phyloP scores from a whole-genome alignment of 2,888 invertebrate species.

The Archips xylosteana region DNA sequence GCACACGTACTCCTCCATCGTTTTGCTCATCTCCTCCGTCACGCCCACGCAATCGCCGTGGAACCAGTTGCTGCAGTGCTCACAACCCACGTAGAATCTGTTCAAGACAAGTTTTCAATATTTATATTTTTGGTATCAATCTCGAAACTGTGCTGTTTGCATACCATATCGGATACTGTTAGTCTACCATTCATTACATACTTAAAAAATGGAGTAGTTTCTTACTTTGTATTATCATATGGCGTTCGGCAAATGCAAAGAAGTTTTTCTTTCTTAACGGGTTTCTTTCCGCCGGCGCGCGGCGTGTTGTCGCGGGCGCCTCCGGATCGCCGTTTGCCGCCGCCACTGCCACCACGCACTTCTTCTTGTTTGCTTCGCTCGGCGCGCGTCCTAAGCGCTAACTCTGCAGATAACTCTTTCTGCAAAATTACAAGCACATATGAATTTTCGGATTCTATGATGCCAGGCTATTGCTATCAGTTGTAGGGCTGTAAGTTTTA shows the following conservation, averaged over 20 bases:
- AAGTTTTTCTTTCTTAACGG: constrained; percentile 90
- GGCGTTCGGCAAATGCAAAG: constrained; percentile 97
- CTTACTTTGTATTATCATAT: constrained; percentile 97
- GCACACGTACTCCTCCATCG: constrained; percentile 95
- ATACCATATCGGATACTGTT: too few species aligned
- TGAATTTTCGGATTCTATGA: background rate
- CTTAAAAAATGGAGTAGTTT: constrained; percentile 28
- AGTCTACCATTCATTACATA: too few species aligned
- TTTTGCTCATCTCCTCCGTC: constrained; percentile 95
- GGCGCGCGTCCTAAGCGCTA: constrained; percentile 89
- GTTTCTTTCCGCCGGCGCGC: constrained; percentile 59
- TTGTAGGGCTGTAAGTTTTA: too few species aligned
- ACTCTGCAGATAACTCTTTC: constrained; percentile 91
- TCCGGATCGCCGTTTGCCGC: constrained; percentile 64
- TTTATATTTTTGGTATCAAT: too few species aligned
- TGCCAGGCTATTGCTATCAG: too few species aligned
- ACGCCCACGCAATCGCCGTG: constrained; percentile 98
- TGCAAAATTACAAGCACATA: constrained; percentile 54
- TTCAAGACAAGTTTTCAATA: constrained; percentile 38
- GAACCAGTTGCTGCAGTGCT: constrained; percentile 99
- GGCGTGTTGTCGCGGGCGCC: constrained; percentile 60
- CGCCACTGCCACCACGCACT: constrained; percentile 84
- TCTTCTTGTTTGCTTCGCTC: constrained; percentile 90
- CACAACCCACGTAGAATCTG: constrained; percentile 99
- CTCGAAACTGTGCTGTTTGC: too few species aligned